Conservation (phyloP, 2,797 vertebrate species). For the Gymnothorax javanicus region DNA sequence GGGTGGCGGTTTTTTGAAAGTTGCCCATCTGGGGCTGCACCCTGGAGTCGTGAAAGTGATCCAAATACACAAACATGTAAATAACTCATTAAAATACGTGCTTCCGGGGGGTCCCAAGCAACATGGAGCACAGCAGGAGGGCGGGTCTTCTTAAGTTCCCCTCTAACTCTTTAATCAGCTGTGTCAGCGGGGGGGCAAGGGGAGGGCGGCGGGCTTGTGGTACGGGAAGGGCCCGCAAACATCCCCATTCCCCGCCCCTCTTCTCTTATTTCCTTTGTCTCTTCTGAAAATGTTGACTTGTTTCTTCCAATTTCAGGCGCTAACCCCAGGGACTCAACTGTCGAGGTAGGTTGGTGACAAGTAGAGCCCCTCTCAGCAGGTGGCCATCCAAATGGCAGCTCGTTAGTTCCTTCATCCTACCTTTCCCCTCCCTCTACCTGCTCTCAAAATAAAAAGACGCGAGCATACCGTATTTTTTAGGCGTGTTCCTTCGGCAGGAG, state of each 20-base stretch:
- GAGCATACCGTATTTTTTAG: not conserved
- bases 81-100: slow-evolving; percentile 7
- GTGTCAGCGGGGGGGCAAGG: not conserved
- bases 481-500: not conserved
- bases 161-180: not conserved
- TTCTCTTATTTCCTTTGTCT: not conserved
- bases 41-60: not conserved
- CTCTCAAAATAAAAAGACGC: not conserved
- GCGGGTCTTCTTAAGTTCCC: not conserved
- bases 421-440: not conserved
- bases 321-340: not conserved
- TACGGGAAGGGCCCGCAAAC: not conserved
- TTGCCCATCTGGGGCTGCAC: not conserved
- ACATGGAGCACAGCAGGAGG: not conserved
- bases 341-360: not conserved
- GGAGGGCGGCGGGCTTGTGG: not conserved
- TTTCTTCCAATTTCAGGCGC: not conserved
- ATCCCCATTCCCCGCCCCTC: not conserved
- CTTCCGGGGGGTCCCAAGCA: slow-evolving; percentile 8
- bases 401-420: not conserved
- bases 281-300: not conserved
- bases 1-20: no score
- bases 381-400: not conserved
- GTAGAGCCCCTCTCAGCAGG: not conserved
- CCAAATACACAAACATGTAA: slow-evolving; percentile 19